Evolutionary conservation across 1,140 invertebrate species (phyloP).

Genomic region (Oedothorax gibbosus): DNA sequence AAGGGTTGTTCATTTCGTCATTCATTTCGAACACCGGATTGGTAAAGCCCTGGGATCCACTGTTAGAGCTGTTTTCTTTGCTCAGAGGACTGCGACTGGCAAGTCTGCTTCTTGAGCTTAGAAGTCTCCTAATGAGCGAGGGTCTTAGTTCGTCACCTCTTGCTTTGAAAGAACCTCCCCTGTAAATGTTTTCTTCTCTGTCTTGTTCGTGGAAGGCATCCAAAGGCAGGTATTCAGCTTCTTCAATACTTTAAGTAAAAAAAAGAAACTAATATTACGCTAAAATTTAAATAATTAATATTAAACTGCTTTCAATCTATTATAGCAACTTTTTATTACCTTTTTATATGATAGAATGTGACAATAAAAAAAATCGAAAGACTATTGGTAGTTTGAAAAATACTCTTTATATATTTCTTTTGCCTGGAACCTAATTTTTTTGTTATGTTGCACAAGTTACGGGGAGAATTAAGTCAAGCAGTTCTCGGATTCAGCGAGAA

Average conservation of each 20-base stretch:
- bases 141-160: not conserved
- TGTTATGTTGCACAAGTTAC: too few species aligned
- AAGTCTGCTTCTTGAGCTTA: slow-evolving; percentile 4
- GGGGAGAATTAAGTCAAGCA: too few species aligned
- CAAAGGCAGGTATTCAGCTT: slow-evolving; percentile 42
- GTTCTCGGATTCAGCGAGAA: too few species aligned
- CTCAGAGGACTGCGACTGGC: not conserved
- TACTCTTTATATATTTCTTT: too few species aligned
- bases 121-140: slow-evolving; percentile 12
- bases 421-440: too few species aligned
- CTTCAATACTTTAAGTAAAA: slow-evolving; percentile 16
- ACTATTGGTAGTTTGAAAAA: too few species aligned
- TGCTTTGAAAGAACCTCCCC: not conserved
- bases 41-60: not conserved
- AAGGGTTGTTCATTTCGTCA: not conserved
- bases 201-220: slow-evolving; percentile 36
- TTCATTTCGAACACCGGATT: slow-evolving; percentile 9
- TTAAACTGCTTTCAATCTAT: not conserved
- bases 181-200: slow-evolving; percentile 30
- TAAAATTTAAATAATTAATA: not conserved
- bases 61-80: not conserved
- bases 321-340: too few species aligned
- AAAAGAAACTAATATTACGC: not conserved
- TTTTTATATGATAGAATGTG: too few species aligned
- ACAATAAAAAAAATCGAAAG: too few species aligned